These are phyloP conservation scores for Aythya fuligula DNA, from an alignment of 2,797 vertebrate species.

Conservation along the genomic window DNA sequence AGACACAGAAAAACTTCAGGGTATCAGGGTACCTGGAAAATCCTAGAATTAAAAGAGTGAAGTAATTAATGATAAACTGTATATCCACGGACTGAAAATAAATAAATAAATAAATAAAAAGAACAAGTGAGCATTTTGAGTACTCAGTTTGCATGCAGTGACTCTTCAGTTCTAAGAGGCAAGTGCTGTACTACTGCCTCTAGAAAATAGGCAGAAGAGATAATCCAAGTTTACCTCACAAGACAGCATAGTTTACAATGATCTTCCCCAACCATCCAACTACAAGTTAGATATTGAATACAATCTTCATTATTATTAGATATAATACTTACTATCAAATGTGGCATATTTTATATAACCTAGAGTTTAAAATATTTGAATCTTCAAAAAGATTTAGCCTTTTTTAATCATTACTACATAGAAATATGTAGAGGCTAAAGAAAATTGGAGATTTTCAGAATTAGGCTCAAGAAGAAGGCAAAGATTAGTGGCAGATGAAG, in stretches of 20 bases:
- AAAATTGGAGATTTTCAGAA: not conserved
- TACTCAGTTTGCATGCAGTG: not conserved
- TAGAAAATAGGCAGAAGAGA: not conserved
- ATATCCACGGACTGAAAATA: not conserved
- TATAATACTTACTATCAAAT: not conserved
- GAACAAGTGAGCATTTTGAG: not conserved
- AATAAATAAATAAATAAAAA: no score
- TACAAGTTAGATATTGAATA: no score
- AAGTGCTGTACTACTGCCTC: not conserved
- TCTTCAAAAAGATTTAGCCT: not conserved
- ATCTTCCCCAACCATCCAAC: not conserved
- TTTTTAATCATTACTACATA: not conserved
- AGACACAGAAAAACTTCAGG: not conserved
- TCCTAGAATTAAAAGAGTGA: not conserved
- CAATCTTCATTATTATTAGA: not conserved
- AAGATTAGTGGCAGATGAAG: not conserved
- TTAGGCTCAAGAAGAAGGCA: not conserved
- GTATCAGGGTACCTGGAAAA: not conserved
- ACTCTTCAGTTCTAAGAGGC: fast-evolving
- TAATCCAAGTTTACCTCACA: not conserved
- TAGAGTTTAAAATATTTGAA: no score
- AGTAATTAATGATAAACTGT: not conserved
- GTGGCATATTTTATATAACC: not conserved
- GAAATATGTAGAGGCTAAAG: not conserved
- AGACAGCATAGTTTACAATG: fast-evolving